Percentiles rank a stretch among this genome's conserved stretches.
Conservation (phyloP, 1,140 invertebrate genomes). For the Agrilus planipennis region DNA sequence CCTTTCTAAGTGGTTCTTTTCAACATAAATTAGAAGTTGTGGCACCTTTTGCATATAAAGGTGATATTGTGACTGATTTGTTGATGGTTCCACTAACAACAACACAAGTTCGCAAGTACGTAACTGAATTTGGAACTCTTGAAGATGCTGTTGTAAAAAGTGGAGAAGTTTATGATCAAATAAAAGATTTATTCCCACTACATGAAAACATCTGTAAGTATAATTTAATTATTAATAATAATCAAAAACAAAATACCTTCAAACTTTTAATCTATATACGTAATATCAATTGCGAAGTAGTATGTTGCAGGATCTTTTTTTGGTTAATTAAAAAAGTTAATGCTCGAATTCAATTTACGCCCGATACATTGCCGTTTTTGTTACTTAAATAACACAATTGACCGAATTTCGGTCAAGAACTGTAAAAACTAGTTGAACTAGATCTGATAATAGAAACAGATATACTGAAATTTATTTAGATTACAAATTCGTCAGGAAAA, state of each 20-base stretch:
- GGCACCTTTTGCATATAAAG: constrained; percentile 56
- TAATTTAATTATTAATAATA: constrained; percentile 7
- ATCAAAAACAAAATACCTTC: no score
- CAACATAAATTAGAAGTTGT: constrained; percentile 57
- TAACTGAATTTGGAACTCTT: constrained; percentile 54
- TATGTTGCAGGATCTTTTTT: no score
- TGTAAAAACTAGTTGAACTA: no score
- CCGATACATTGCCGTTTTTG: no score
- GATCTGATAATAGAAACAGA: no score
- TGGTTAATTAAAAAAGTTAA: constrained; percentile 1
- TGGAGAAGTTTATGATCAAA: constrained; percentile 52
- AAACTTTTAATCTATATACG: no score
- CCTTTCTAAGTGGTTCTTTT: constrained; percentile 45
- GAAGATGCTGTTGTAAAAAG: constrained; percentile 50
- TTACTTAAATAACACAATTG: no score
- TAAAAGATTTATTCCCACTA: constrained; percentile 55
- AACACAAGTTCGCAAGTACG: constrained; percentile 47
- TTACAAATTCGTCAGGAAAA: no score
- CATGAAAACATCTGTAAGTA: constrained; percentile 15
- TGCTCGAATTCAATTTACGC: no score
- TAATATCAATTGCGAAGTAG: no score
- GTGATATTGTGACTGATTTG: constrained; percentile 62
- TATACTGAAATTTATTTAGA: no score
- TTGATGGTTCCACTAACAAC: constrained; percentile 58
- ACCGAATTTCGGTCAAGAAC: no score